Evolutionary conservation across 2,888 invertebrate species (phyloP).

Genomic region (Digitonthophagus gazella): DNA sequence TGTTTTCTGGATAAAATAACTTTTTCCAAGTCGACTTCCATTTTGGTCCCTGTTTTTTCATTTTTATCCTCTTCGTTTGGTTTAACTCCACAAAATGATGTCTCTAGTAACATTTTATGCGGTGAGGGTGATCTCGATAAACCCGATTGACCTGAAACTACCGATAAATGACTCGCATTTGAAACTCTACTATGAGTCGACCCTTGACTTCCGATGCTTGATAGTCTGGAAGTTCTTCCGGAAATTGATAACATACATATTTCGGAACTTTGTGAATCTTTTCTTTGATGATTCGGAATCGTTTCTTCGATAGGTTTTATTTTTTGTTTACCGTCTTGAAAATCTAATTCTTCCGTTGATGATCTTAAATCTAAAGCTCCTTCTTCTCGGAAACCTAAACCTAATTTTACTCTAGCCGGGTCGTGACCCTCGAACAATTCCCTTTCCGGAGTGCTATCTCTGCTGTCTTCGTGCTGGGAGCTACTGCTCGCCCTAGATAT

Average conservation of each 20-base stretch:
- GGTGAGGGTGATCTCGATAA: conserved; percentile 78
- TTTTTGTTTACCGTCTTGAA: conserved; percentile 62
- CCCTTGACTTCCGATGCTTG: conserved; percentile 76
- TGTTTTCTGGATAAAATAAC: conserved; percentile 59
- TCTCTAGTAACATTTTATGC: conserved; percentile 87
- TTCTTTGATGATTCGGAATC: conserved; percentile 50
- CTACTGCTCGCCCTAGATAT: conserved; percentile 87
- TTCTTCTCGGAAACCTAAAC: conserved; percentile 56
- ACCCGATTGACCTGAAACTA: conserved; percentile 56
- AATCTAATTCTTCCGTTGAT: conserved; percentile 85
- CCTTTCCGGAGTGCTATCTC: conserved; percentile 81
- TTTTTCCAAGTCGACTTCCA: conserved; percentile 56
- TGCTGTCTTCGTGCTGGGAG: conserved; percentile 79
- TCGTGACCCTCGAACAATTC: conserved; percentile 58
- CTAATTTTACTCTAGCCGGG: conserved; percentile 46
- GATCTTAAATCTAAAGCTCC: conserved; percentile 82
- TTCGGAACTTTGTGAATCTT: conserved; percentile 64
- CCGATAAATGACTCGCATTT: conserved; percentile 59
- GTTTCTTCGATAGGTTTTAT: conserved; percentile 40
- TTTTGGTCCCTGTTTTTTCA: conserved; percentile 43
- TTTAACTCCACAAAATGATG: conserved; percentile 86
- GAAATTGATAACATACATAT: conserved; percentile 71
- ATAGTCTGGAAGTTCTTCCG: conserved; percentile 78
- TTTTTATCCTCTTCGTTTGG: conserved; percentile 52
- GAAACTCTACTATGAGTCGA: conserved; percentile 50